These are phyloP conservation scores for Dipus sagitta DNA, from an alignment of 2,797 vertebrate species.

Conservation along the genomic window DNA sequence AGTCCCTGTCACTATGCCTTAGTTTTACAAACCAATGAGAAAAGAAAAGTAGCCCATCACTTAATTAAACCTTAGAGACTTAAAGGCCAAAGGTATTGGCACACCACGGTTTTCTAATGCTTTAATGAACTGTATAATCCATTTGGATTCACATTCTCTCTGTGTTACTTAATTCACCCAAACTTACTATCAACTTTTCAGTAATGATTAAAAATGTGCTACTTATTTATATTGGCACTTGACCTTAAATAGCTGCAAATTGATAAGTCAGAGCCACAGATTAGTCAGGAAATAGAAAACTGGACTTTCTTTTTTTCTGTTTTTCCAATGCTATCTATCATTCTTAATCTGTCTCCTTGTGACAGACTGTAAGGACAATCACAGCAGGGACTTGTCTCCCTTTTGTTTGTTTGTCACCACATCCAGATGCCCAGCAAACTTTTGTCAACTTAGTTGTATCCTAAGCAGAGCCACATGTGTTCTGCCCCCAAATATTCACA, in stretches of 20 bases:
- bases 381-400: not conserved
- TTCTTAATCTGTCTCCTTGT: constrained; percentile 38
- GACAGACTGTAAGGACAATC: constrained; percentile 32
- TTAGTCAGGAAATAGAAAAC: constrained; percentile 52
- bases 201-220: constrained; percentile 67
- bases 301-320: not conserved
- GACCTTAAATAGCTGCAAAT: constrained; percentile 72
- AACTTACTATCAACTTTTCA: constrained; percentile 74
- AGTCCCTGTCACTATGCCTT: constrained; percentile 8
- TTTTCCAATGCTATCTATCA: not conserved
- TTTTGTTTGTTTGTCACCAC: not conserved
- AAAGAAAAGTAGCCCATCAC: constrained; percentile 38
- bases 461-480: not conserved
- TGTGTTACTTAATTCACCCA: constrained; percentile 69
- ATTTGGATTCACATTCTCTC: constrained; percentile 56
- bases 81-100: constrained; percentile 37
- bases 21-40: constrained; percentile 36
- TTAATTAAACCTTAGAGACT: constrained; percentile 70
- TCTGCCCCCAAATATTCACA: not conserved
- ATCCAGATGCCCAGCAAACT: not conserved
- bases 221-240: constrained; percentile 73
- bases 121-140: constrained; percentile 77
- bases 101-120: constrained; percentile 56
- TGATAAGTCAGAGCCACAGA: constrained; percentile 49
- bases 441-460: not conserved